A percentile compares a stretch with the other conserved stretches of the same genome.
These are phyloP conservation scores for Aricia artaxerxes DNA, from an alignment of 2,888 invertebrate genomes.

Conservation along the genomic window DNA sequence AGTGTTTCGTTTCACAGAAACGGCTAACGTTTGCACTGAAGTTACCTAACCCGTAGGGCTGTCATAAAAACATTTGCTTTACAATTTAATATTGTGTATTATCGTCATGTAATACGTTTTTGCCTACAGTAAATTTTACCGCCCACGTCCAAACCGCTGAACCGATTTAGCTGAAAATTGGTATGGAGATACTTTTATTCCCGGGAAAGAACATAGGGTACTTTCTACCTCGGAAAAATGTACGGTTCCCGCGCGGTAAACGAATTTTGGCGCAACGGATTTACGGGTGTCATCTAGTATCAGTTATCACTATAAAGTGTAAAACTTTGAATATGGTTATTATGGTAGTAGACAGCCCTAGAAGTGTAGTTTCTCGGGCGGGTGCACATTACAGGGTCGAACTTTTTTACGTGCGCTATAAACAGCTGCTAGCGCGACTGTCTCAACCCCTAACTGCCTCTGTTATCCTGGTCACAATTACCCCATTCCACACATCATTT, in stretches of 20 bases:
- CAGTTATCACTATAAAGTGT: too few species aligned
- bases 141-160: too few species aligned
- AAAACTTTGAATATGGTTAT: neutral
- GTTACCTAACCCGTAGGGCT: slow-evolving; percentile 43
- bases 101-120: too few species aligned
- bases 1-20: slow-evolving; percentile 59
- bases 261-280: too few species aligned
- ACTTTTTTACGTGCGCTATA: slow-evolving; percentile 5
- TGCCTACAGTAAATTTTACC: too few species aligned
- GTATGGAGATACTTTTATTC: too few species aligned
- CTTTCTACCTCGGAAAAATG: too few species aligned
- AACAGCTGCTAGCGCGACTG: slow-evolving; percentile 8
- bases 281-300: too few species aligned
- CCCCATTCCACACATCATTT: neutral
- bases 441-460: slow-evolving; percentile 15
- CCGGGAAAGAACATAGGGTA: too few species aligned
- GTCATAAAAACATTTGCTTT: neutral
- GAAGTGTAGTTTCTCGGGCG: slow-evolving; percentile 6
- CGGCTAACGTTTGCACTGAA: slow-evolving; percentile 58
- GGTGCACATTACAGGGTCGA: slow-evolving; percentile 6
- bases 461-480: slow-evolving; percentile 15
- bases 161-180: too few species aligned
- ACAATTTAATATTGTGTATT: neutral
- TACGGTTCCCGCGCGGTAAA: too few species aligned
- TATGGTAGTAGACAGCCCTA: neutral